These are phyloP conservation scores for Brachyopa scutellaris DNA, from an alignment of 2,888 invertebrate species.

Conservation along the genomic window DNA sequence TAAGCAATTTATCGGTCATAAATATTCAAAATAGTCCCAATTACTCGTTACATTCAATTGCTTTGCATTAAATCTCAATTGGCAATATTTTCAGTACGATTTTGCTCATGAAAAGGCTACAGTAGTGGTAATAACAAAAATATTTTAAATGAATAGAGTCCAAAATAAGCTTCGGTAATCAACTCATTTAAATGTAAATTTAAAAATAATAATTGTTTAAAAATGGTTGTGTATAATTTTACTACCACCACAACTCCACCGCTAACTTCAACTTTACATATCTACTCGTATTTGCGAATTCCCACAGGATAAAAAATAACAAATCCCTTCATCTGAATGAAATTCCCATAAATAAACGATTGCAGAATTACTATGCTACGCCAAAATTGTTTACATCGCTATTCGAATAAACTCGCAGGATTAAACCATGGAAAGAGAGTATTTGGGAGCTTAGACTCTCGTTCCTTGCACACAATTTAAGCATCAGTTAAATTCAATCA, in stretches of 20 bases:
- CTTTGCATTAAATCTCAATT: slow-evolving; percentile 30
- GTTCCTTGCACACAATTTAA: slow-evolving; percentile 19
- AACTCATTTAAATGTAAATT: slow-evolving; percentile 41
- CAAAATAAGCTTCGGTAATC: slow-evolving; percentile 32
- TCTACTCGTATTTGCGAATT: slow-evolving; percentile 13
- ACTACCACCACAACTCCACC: background rate
- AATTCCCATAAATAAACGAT: slow-evolving; percentile 19
- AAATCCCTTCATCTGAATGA: background rate
- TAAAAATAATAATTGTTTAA: slow-evolving; percentile 26
- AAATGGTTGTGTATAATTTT: background rate
- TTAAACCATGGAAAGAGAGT: background rate
- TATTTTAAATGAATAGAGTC: slow-evolving; percentile 21
- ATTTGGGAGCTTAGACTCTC: background rate
- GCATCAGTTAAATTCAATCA: slow-evolving; percentile 33
- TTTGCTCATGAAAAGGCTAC: slow-evolving; percentile 30
- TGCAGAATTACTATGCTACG: background rate
- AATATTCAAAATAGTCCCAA: no score
- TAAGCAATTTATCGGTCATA: no score
- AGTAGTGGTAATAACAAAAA: background rate
- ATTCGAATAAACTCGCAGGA: slow-evolving; percentile 19
- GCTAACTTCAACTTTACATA: slow-evolving; percentile 34
- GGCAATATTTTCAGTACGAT: slow-evolving; percentile 21
- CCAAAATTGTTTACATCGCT: background rate
- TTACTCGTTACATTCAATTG: slow-evolving; percentile 1
- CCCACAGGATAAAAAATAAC: background rate